phyloP scores from a whole-genome alignment of 2,797 vertebrate species.

The Avahi laniger region DNA sequence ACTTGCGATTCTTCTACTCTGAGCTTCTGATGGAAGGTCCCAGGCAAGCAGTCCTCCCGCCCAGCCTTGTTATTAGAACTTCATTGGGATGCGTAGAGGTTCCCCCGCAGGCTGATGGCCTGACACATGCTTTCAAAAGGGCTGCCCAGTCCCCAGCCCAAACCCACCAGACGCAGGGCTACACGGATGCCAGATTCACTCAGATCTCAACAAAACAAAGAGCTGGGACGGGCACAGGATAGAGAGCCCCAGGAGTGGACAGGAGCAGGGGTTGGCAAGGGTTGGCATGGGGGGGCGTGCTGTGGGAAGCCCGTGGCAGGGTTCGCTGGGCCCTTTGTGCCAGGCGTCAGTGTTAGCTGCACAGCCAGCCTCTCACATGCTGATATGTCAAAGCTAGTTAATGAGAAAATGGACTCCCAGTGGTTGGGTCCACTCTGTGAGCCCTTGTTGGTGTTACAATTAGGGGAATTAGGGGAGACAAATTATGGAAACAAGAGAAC shows the following conservation, averaged over 20 bases:
- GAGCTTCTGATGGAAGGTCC: background rate
- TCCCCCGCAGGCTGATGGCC: background rate
- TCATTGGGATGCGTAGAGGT: background rate
- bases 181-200: constrained; percentile 25
- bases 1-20: background rate
- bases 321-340: constrained; percentile 38
- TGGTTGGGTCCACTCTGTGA: background rate
- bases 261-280: background rate
- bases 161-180: background rate
- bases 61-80: background rate
- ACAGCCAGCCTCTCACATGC: constrained; percentile 9
- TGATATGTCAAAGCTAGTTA: constrained; percentile 27
- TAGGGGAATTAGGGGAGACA: background rate
- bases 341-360: accelerated
- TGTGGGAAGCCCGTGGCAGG: background rate
- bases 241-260: background rate
- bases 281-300: background rate
- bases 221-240: background rate
- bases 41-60: background rate
- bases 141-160: background rate
- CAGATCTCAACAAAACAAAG: background rate
- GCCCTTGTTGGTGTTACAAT: background rate
- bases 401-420: background rate
- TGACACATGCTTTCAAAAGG: constrained; percentile 7
- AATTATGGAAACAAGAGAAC: background rate